Evolutionary conservation across 2,797 vertebrate genomes (phyloP), one percentile per base, ranked within the genome.

Genomic region (Notolabrus celidotus): DNA sequence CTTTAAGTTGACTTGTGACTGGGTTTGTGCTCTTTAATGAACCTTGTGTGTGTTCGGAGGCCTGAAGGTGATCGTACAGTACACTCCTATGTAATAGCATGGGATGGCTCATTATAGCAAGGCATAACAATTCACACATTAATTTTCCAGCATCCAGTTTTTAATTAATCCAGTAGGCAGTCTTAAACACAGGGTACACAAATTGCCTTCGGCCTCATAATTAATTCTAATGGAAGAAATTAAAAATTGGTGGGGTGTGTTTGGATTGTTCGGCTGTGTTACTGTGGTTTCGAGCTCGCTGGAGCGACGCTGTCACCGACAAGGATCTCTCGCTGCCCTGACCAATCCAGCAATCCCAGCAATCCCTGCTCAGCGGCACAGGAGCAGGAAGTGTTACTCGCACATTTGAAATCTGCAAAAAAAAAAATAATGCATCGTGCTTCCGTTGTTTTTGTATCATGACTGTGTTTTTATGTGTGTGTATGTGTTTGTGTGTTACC

Each of bases 141-240:
- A 92, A 89, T 94, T 94, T 95, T 95, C 91, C 92, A 92, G 91
- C 93, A 94, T 94, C 82, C 94, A 96, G 89, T 95, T 96, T 96
- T 96, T 95, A 96, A 96, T 97, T 96, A 96, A 94, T 94, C 92
- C 93, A 95, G 90, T 92, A 93, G 94, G 94, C 93, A 94, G 89
- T 92, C 93, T 96, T 95, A 95, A 94, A 93, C 93, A 90, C 88
- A 92, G 90, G 91, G 91, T 94, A 91, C 90, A 87, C 91, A 94
- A 95, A 95, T 96, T 94, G 93, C 94, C 93, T 94, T 92, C 91
- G 90, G 94, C 94, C 88, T 95, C 94, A 93, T 94, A 95, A 92
- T 96, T 95, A 95, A 92, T 95, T 94, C 94, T 96, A 95, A 95
- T 95, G 92, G 94, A 95, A 92, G 91, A 87, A 92, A 92, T 92